A percentile compares a stretch with the other conserved stretches of the same genome.
These are phyloP conservation scores for Dasysyrphus tricinctus DNA, from an alignment of 2,888 invertebrate species.

Conservation along the genomic window DNA sequence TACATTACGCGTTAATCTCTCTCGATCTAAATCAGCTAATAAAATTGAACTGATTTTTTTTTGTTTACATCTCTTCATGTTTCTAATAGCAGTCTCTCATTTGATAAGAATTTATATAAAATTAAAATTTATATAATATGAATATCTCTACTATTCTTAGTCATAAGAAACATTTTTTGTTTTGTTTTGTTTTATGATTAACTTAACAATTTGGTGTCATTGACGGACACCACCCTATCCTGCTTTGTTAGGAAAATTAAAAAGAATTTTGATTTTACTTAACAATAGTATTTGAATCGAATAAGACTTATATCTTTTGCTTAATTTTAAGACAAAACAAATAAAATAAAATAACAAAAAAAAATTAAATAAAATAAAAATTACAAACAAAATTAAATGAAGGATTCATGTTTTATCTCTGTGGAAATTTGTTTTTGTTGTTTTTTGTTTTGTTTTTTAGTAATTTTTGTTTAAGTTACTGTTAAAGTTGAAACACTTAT, in stretches of 20 bases:
- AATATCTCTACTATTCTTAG: constrained; percentile 57
- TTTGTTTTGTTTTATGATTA: constrained; percentile 29
- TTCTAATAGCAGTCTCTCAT: constrained; percentile 78
- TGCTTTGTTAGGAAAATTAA: constrained; percentile 31
- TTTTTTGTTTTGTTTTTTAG: constrained; percentile 21
- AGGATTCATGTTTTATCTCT: constrained; percentile 57
- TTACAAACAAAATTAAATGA: constrained; percentile 34
- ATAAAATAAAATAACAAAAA: constrained; percentile 44
- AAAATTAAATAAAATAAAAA: constrained; percentile 35
- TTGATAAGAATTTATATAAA: constrained; percentile 73
- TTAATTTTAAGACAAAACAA: constrained; percentile 69
- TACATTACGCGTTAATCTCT: constrained; percentile 34
- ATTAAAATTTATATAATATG: constrained; percentile 57
- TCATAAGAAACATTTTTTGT: constrained; percentile 56
- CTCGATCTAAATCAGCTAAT: constrained; percentile 40
- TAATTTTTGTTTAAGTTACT: neutral
- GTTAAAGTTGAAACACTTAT: constrained; percentile 76
- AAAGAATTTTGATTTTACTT: constrained; percentile 45
- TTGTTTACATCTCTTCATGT: constrained; percentile 38
- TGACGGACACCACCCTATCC: constrained; percentile 43
- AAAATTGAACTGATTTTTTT: constrained; percentile 36
- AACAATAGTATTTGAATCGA: constrained; percentile 63
- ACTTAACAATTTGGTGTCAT: constrained; percentile 43
- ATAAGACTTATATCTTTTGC: constrained; percentile 59
- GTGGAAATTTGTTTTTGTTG: constrained; percentile 24